Conservation (phyloP, 2,888 invertebrate species). For the Rhingia rostrata region DNA sequence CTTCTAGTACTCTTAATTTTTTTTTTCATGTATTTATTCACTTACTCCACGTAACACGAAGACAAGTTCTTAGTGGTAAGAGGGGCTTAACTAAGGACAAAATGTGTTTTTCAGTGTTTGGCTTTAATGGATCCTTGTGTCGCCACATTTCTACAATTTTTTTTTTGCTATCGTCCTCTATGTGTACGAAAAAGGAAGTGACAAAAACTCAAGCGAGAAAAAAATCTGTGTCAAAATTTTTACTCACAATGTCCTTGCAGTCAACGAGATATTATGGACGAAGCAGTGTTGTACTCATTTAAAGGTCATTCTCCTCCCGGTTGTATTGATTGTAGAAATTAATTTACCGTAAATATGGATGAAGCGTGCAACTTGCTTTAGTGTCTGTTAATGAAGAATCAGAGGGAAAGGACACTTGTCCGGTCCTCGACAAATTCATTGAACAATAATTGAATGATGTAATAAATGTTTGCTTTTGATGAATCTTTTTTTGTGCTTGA, state of each 20-base stretch:
- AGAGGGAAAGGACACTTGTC: background rate
- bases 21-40: constrained; percentile 25
- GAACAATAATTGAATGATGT: constrained; percentile 38
- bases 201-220: constrained; percentile 2
- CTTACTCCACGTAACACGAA: constrained; percentile 54
- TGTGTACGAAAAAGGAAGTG: constrained; percentile 1
- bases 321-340: constrained; percentile 49
- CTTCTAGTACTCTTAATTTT: constrained; percentile 12
- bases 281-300: constrained; percentile 5
- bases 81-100: constrained; percentile 60
- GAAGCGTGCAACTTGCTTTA: constrained; percentile 39
- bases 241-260: constrained; percentile 56
- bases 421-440: constrained; percentile 36
- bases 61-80: constrained; percentile 60
- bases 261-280: background rate
- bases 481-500: constrained; percentile 10
- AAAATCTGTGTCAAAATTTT: constrained; percentile 62
- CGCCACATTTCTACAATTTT: constrained; percentile 42
- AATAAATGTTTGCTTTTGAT: constrained; percentile 39
- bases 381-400: constrained; percentile 32
- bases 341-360: constrained; percentile 49
- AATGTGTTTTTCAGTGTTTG: constrained; percentile 71
- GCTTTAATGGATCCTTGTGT: constrained; percentile 66
- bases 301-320: constrained; percentile 41
- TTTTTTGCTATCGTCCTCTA: background rate